phyloP scores from a whole-genome alignment of 2,888 invertebrate species.

The Heliconius cydno region DNA sequence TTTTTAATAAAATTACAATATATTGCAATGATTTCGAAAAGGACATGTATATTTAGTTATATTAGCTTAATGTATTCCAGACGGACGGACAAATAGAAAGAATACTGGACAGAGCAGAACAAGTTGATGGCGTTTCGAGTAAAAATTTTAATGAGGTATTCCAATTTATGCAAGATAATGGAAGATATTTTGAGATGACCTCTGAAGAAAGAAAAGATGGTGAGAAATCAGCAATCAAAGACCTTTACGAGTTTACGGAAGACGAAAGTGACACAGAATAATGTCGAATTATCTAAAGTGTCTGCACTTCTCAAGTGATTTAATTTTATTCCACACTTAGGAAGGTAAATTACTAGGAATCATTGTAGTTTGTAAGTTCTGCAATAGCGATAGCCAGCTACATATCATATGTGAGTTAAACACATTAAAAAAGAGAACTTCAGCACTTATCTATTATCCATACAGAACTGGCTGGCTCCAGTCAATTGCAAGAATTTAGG shows the following conservation, averaged over 20 bases:
- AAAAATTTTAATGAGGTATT: not conserved
- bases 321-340: no score
- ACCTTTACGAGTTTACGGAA: not conserved
- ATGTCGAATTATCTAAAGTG: not conserved
- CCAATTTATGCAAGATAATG: not conserved
- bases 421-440: not conserved
- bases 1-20: no score
- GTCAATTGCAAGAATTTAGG: not conserved
- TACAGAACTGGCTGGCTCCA: constrained; percentile 2
- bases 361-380: not conserved
- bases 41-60: not conserved
- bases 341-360: not conserved
- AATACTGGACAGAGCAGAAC: not conserved
- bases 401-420: not conserved
- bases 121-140: not conserved
- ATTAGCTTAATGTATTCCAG: not conserved
- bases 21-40: not conserved
- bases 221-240: not conserved
- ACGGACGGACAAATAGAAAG: not conserved
- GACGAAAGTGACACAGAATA: not conserved
- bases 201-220: not conserved
- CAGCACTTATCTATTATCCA: not conserved
- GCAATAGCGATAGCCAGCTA: not conserved
- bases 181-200: not conserved
- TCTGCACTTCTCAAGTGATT: not conserved